A percentile compares a stretch with the other conserved stretches of the same genome.
Evolutionary conservation across 2,888 invertebrate species (phyloP).

Genomic region (Mylabris sibirica): DNA sequence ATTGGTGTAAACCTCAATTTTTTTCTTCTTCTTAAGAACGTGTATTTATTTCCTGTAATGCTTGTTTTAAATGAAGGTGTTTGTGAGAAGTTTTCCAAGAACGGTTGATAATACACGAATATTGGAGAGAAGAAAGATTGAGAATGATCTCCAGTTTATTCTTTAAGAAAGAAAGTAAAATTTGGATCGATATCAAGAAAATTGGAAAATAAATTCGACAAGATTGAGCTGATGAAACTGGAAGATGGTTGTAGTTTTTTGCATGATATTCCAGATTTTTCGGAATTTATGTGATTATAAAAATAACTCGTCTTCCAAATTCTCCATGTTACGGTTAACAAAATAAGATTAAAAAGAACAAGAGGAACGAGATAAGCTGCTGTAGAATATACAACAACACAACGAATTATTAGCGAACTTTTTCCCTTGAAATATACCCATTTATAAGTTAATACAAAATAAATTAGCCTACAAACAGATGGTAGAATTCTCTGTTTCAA

Average conservation of each 20-base stretch:
- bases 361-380: slow-evolving; percentile 33
- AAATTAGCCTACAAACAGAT: neutral
- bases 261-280: slow-evolving; percentile 27
- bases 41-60: slow-evolving; percentile 5
- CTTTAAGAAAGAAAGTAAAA: neutral
- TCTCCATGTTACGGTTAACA: slow-evolving; percentile 24
- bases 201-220: slow-evolving; percentile 7
- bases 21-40: slow-evolving; percentile 10
- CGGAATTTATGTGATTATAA: slow-evolving; percentile 30
- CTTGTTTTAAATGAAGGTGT: neutral
- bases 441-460: neutral
- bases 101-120: neutral
- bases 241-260: slow-evolving; percentile 17
- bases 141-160: neutral
- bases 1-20: slow-evolving; percentile 28
- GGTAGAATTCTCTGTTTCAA: neutral
- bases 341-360: slow-evolving; percentile 33
- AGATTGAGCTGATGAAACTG: slow-evolving; percentile 8
- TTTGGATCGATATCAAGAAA: neutral
- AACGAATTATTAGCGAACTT: slow-evolving; percentile 28
- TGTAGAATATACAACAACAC: slow-evolving; percentile 32
- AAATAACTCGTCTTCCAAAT: slow-evolving; percentile 34
- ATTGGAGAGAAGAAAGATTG: neutral
- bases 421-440: neutral
- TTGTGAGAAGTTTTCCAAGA: neutral